Conservation (phyloP, 2,888 invertebrate species). For the Tenthredo amoena region DNA sequence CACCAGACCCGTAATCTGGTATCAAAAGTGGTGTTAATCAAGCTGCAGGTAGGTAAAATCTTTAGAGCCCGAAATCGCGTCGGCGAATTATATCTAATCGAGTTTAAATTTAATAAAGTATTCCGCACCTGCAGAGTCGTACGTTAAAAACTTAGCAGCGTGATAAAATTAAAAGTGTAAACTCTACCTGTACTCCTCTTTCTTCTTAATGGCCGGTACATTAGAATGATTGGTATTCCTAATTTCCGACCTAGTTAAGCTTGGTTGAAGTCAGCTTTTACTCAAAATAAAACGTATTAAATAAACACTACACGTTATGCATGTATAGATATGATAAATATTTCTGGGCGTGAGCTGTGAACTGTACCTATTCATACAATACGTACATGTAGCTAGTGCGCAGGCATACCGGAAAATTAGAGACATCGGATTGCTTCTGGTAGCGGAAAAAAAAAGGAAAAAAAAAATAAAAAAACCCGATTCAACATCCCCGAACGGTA, state of each 20-base stretch:
- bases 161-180: constrained; percentile 24
- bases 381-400: not conserved
- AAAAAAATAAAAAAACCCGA: not conserved
- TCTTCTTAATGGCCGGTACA: constrained; percentile 45
- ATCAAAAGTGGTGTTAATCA: constrained; percentile 4
- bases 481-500: constrained; percentile 23
- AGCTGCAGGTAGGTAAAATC: not conserved
- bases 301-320: not conserved
- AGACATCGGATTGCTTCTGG: constrained; percentile 58
- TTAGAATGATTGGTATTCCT: constrained; percentile 47
- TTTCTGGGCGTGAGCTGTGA: not conserved
- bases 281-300: constrained; percentile 42
- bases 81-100: not conserved
- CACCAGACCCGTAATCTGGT: not conserved
- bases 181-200: constrained; percentile 25
- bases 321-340: not conserved
- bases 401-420: constrained; percentile 65
- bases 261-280: constrained; percentile 28
- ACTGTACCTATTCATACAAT: not conserved
- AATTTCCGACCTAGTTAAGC: constrained; percentile 53
- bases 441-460: not conserved
- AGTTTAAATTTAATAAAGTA: constrained; percentile 6
- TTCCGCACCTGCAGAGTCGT: not conserved
- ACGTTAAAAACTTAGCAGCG: not conserved
- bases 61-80: not conserved